Evolutionary conservation across 1,140 invertebrate species (phyloP), one percentile per base, ranked within the genome.

Genomic region (Drosophila bocki): DNA sequence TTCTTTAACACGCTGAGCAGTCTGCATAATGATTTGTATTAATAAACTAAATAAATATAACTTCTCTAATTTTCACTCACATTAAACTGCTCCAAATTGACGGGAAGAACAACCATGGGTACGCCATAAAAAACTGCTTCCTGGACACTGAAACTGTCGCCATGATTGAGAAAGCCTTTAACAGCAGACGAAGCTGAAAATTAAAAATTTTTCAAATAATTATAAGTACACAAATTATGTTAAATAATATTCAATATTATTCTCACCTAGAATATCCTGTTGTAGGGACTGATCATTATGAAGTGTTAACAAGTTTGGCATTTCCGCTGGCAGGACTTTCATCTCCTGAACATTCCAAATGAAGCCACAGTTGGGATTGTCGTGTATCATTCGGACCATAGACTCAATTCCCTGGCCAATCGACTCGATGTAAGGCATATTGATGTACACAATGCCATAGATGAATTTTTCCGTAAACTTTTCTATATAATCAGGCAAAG

Each of bases 21-120:
- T 86, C 86, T 90, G 17, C 0, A 13, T 15, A 3, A 17, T 1
- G 1, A 1, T 26, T 15, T 15, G 4, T n/a, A 29, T 50, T 32
- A 9, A 32, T 50, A n/a, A 48, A 29, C 1, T 37, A 37, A 12
- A 37, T 7, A 29, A 29, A 29, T 29, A 6, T 29, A 29, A 29
- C 26, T 29, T 29, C 26, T 29, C 5, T 0, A 29, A 50, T 32
- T 8, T 44, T 50, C 0, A 54, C 83, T 76, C 32, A 91, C 86
- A 60, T 86, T 83, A 4, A 82, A 53, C 80, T 96, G 95, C 74
- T 97, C 96, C 1, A 93, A 94, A 65, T 95, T 95, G 22, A 96
- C 71, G 1, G 96, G 95, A 15, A 96, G 92, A 1, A 93, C 93
- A 68, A 95, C 94, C 32, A 96, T 77, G 0, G 96, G 95, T 9